These are phyloP conservation scores for Patiria miniata DNA, from an alignment of 35 echinoderm and acorn worm species.

Conservation along the genomic window DNA sequence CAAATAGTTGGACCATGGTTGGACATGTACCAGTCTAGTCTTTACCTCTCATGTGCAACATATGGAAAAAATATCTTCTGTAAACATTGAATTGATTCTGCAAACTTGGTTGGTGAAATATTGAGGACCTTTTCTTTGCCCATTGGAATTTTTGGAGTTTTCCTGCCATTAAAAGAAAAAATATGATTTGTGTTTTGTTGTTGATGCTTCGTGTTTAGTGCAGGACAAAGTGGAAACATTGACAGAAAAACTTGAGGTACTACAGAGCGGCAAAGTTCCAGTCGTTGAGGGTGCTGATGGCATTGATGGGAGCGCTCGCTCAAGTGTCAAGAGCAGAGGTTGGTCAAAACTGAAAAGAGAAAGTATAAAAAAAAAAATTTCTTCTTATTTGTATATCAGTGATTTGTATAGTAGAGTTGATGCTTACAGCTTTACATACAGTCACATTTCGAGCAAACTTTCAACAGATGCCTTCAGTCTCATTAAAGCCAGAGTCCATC, in stretches of 20 bases:
- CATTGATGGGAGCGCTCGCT: conserved; percentile 65
- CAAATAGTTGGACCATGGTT: too few relatives aligned
- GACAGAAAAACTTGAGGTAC: conserved; percentile 81
- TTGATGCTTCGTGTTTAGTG: conserved; percentile 42
- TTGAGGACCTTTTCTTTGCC: too few relatives aligned
- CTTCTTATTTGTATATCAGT: neutral
- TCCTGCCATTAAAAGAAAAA: too few relatives aligned
- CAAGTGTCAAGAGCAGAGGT: conserved; percentile 95
- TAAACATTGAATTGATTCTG: too few relatives aligned
- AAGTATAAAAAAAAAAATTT: neutral
- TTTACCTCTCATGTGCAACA: neutral
- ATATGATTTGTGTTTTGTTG: too few relatives aligned
- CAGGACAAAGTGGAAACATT: conserved; percentile 88
- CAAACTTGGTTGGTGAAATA: too few relatives aligned
- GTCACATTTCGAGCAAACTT: neutral
- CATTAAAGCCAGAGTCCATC: neutral
- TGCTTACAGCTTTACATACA: neutral
- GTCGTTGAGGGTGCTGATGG: conserved; percentile 52
- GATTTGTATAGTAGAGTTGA: neutral
- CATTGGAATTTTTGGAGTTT: too few relatives aligned
- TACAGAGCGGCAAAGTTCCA: conserved; percentile 69
- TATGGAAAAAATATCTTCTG: neutral
- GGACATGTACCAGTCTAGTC: too few relatives aligned
- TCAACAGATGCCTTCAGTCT: neutral
- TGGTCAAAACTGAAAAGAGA: neutral